These are phyloP conservation scores for Coleophora deauratella DNA, from an alignment of 2,888 invertebrate species.

Conservation along the genomic window DNA sequence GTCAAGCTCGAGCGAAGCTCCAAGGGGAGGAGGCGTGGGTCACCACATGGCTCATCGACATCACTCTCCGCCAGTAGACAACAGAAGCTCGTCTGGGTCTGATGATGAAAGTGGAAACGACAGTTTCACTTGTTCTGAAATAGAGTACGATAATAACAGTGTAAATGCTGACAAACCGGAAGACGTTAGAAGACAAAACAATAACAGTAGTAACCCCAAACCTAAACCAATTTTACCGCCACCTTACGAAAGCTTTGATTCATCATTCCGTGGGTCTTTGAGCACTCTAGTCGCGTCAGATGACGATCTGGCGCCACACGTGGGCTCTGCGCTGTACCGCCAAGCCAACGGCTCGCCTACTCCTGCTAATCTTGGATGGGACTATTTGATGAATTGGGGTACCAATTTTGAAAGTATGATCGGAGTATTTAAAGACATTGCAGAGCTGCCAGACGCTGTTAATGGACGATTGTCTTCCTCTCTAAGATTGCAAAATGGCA, in stretches of 20 bases:
- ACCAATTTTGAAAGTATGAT: slow-evolving; percentile 96
- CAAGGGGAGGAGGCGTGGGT: slow-evolving; percentile 78
- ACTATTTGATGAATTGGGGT: slow-evolving; percentile 96
- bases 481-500: slow-evolving; percentile 82
- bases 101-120: slow-evolving; percentile 97
- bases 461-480: slow-evolving; percentile 82
- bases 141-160: slow-evolving; percentile 95
- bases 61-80: slow-evolving; percentile 82
- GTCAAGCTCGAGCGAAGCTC: slow-evolving; percentile 91
- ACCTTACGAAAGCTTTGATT: slow-evolving; percentile 93
- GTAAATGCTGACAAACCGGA: slow-evolving; percentile 85
- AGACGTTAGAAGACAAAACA: slow-evolving; percentile 74
- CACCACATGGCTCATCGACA: slow-evolving; percentile 82
- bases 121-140: slow-evolving; percentile 98
- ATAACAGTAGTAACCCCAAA: slow-evolving; percentile 68
- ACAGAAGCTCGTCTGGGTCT: slow-evolving; percentile 84
- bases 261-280: slow-evolving; percentile 93
- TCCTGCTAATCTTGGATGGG: slow-evolving; percentile 90
- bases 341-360: slow-evolving; percentile 87
- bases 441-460: slow-evolving; percentile 90
- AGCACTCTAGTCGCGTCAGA: slow-evolving; percentile 96
- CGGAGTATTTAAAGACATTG: slow-evolving; percentile 97
- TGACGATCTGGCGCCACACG: slow-evolving; percentile 89
- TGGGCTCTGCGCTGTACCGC: slow-evolving; percentile 84
- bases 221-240: slow-evolving; percentile 80